Evolutionary conservation across 2,113 vertebrate species (phyloP), one percentile per base, ranked within the genome.

Genomic region (Hippocampus mohnikei): DNA sequence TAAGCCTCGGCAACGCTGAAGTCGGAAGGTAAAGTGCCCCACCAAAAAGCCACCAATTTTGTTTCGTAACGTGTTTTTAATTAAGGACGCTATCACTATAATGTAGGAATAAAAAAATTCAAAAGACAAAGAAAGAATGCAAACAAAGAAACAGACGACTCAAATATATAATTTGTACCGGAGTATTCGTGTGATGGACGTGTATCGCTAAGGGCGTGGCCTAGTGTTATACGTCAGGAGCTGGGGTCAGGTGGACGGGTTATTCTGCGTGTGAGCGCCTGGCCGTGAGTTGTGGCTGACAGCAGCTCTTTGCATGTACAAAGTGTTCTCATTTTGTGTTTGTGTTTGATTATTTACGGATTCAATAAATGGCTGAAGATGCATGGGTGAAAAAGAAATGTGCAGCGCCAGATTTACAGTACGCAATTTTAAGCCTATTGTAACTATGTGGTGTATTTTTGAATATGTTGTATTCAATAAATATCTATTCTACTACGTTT

Each of bases 1-100:
- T 98, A 84, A 98, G 96, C 79, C 94, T 98, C 83, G 96, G 96
- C 48, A 95, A 97, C 84, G 95, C 96, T 1, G 96, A 97, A 82
- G 96, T 96, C 72, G 96, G 96, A 98, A 98, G 96, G 96, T 98
- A 85, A 91, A 92, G 3, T n/a, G n/a, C n/a, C n/a, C 29, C 29
- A 5, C n/a, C n/a, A 33, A 33, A 58, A 25, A 13, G 23, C 11
- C 23, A 23, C 21, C 52, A 55, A 12, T 16, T 15, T 56, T 12
- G 9, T 25, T 27, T 58, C 10, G 2, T 29, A 18, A 60, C 15
- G 58, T 60, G 27, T 18, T 33, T 33, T 29, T 20, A 60, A 18
- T 3, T 4, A 58, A 25, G 23, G 21, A 10, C n/a, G n/a, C 8
- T 55, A 23, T 1, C 55, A 6, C 11, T 25, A 25, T n/a, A n/a